Percentiles rank a stretch among this genome's conserved stretches.
Conservation (phyloP, 2,888 invertebrate genomes). For the Pristionchus arcanus region DNA sequence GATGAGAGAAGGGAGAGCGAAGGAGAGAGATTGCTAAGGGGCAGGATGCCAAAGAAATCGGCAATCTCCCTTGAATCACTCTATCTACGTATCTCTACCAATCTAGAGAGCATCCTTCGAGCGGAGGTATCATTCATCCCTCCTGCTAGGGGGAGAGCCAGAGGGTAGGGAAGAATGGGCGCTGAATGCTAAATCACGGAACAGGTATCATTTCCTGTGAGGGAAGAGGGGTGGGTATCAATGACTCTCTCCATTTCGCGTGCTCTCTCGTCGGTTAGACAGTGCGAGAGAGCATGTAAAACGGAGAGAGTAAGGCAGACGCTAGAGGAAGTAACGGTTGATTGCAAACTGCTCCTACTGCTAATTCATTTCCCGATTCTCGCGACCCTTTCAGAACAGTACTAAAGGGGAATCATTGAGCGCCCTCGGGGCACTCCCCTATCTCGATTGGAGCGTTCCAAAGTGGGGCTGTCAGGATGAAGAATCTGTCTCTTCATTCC, state of each 20-base stretch:
- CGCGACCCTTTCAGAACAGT: not conserved
- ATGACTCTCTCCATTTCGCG: not conserved
- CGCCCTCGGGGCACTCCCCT: not conserved
- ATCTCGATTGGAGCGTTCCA: too few relatives aligned
- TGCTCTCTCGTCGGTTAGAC: not conserved
- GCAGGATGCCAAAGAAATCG: not conserved
- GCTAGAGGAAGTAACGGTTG: not conserved
- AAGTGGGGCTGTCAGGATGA: too few relatives aligned
- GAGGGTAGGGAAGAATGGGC: too few relatives aligned
- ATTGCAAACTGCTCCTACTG: not conserved
- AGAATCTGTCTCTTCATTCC: too few relatives aligned
- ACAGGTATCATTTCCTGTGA: conserved; percentile 41
- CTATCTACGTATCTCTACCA: too few relatives aligned
- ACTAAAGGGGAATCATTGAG: conserved; percentile 7
- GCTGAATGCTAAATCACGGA: conserved; percentile 24
- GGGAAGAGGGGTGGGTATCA: not conserved
- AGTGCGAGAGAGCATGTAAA: not conserved
- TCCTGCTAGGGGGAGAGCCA: too few relatives aligned
- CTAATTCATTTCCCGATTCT: conserved; percentile 5
- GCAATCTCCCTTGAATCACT: not conserved
- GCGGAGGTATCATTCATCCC: too few relatives aligned
- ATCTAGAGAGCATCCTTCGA: too few relatives aligned
- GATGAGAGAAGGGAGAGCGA: not conserved
- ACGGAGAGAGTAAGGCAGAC: not conserved
- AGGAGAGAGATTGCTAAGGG: not conserved